Percentiles rank a stretch among this genome's conserved stretches.
Evolutionary conservation across 2,113 vertebrate species (phyloP).

Genomic region (Colius striatus): DNA sequence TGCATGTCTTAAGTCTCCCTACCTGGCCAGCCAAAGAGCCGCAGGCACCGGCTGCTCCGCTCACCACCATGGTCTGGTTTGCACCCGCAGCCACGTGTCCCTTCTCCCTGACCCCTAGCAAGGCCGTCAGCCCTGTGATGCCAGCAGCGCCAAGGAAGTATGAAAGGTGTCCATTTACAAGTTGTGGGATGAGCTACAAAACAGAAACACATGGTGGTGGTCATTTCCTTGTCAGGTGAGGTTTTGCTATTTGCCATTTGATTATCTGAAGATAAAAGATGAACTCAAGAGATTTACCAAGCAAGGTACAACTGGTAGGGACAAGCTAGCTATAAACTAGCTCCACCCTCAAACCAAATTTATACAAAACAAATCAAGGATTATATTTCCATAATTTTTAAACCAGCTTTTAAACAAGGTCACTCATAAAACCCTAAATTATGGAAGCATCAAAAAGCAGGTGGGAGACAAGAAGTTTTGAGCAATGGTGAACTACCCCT

Average conservation of each 20-base stretch:
- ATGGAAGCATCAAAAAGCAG: not conserved
- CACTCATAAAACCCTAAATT: not conserved
- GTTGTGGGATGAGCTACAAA: constrained; percentile 82
- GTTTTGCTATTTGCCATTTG: not conserved
- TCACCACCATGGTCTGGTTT: constrained; percentile 94
- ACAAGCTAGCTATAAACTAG: not conserved
- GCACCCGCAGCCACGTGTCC: constrained; percentile 85
- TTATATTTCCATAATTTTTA: not conserved
- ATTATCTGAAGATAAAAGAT: not conserved
- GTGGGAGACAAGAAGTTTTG: not conserved
- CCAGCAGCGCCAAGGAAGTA: constrained; percentile 90
- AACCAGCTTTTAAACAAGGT: not conserved
- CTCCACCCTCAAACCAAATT: not conserved
- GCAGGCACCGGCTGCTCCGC: constrained; percentile 93
- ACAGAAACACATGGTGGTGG: not conserved
- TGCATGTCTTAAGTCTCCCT: not conserved
- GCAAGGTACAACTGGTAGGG: not conserved
- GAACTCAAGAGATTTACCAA: not conserved
- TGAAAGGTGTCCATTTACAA: constrained; percentile 88
- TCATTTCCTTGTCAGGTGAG: not conserved
- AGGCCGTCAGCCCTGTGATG: constrained; percentile 88
- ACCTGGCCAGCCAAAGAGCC: constrained; percentile 96
- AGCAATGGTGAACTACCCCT: not conserved
- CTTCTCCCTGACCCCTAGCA: constrained; percentile 89
- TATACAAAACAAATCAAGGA: not conserved